A percentile compares a stretch with the other conserved stretches of the same genome.
Conservation (phyloP, 37 sponge, comb jelly and placozoan species). For the Tethya wilhelma region DNA sequence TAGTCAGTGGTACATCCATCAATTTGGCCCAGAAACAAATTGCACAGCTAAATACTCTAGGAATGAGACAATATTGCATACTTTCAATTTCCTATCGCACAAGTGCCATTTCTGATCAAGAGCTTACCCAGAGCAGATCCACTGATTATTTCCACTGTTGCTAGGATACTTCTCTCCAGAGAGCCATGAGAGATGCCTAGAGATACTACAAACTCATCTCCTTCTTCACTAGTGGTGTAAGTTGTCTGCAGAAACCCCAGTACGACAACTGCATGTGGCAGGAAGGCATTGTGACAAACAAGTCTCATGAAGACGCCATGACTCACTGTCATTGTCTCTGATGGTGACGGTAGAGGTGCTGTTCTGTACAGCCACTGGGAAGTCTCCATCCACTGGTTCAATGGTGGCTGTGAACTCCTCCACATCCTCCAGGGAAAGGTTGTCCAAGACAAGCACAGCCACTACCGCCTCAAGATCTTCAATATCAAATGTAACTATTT, state of each 20-base stretch:
- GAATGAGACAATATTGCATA: too few relatives aligned
- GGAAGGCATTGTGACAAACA: too few relatives aligned
- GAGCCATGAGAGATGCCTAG: too few relatives aligned
- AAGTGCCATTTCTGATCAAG: conserved; percentile 9
- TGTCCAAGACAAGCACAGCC: not conserved
- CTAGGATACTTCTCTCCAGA: too few relatives aligned
- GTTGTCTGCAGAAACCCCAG: not conserved
- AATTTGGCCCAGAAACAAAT: too few relatives aligned
- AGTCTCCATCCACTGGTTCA: conserved; percentile 1
- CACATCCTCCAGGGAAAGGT: conserved; percentile 12
- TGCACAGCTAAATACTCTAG: too few relatives aligned
- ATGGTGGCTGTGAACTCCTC: conserved; percentile 18
- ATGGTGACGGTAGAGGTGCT: conserved; percentile 9
- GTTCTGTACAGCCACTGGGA: conserved; percentile 24
- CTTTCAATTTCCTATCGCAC: not conserved
- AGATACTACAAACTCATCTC: not conserved
- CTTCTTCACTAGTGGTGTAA: not conserved
- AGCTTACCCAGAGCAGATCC: too few relatives aligned
- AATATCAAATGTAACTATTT: not conserved
- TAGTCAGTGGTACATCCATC: too few relatives aligned
- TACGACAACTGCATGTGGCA: conserved; percentile 31
- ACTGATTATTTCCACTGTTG: too few relatives aligned
- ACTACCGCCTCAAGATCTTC: conserved; percentile 4
- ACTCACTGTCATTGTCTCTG: conserved; percentile 38
- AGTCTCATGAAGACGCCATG: too few relatives aligned